Percentiles rank a stretch among this genome's conserved stretches.
Evolutionary conservation across 2,113 vertebrate genomes (phyloP).

Genomic region (Odontophorus gujanensis): DNA sequence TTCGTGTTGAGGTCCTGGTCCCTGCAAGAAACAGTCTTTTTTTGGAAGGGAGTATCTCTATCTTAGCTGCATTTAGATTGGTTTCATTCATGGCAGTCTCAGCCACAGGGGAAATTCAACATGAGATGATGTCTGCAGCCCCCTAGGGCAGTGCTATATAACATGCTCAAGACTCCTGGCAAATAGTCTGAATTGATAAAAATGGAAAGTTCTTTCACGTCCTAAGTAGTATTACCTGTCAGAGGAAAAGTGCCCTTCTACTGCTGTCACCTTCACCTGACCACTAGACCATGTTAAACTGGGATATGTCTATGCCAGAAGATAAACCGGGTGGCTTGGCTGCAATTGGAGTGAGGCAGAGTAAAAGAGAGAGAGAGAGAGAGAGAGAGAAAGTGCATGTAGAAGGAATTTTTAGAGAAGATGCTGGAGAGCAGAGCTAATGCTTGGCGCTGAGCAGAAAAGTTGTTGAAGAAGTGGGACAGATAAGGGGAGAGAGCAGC

Average conservation of each 20-base stretch:
- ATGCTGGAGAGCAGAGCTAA: not conserved
- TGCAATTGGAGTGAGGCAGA: conserved; percentile 8
- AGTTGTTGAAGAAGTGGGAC: not conserved
- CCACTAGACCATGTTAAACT: not conserved
- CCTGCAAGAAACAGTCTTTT: not conserved
- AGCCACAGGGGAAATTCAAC: not conserved
- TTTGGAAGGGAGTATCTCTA: not conserved
- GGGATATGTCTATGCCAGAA: not conserved
- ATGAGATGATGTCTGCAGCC: not conserved
- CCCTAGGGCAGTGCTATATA: not conserved
- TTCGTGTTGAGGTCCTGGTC: not conserved
- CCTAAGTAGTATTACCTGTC: not conserved
- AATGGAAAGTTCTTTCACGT: not conserved
- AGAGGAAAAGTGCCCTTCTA: not conserved
- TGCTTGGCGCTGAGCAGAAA: not conserved
- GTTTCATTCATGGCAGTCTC: rapidly evolving
- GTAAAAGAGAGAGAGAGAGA: not conserved
- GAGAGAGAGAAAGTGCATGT: rapidly evolving
- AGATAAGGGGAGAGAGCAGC: not conserved
- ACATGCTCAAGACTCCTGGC: not conserved
- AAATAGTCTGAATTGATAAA: not conserved
- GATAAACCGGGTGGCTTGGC: not conserved
- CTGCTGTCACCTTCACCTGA: not conserved
- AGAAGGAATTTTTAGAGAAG: not conserved
- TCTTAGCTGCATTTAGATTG: not conserved